Evolutionary conservation across 2,113 vertebrate species (phyloP), one percentile per base, ranked within the genome.

Genomic region (Oophaga pumilio): DNA sequence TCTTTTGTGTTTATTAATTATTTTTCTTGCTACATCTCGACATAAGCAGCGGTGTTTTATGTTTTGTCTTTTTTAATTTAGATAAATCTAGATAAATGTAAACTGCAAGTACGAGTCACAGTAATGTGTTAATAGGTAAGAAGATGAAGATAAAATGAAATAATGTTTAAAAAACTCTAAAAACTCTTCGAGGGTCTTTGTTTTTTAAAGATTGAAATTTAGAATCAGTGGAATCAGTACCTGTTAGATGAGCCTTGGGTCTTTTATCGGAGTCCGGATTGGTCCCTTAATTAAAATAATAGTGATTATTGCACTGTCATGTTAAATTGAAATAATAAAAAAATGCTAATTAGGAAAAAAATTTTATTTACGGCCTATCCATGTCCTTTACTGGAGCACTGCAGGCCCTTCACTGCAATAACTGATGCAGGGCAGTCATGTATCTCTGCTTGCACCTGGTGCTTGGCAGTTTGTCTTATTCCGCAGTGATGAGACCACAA

Each of bases 241-340:
- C 84, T 86, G 84, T 77, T 20, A 86, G 74, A 24, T 86, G 84
- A 28, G 84, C 84, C 14, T 24, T 62, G 22, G 84, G 84, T 52
- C 33, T 78, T 28, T 9, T 11, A 17, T 59, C 24, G 11, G 0
- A 2, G n/a, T 11, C 73, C 11, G 18, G 73, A 22, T 13, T 20
- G 8, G 8, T 22, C 18, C 43, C 50, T 74, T 14, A 77, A 53
- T 53, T 24, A 57, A 57, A 78, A 57, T 0, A 26, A 56, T 8
- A 78, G 15, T 15, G 0, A 78, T 71, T 71, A 71, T 15, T 33
- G 8, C 8, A n/a, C 9, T 0, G 2, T 15, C 68, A 33, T 33
- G n/a, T 7, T 15, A 71, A 71, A 6, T 28, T 1, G 6, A 10
- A 69, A 8, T n/a, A n/a, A 64, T 43, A 43, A 43, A 43, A 43